Evolutionary conservation across 2,888 invertebrate species (phyloP), one percentile per base, ranked within the genome.

Genomic region (Cyrtodaria siliqua): DNA sequence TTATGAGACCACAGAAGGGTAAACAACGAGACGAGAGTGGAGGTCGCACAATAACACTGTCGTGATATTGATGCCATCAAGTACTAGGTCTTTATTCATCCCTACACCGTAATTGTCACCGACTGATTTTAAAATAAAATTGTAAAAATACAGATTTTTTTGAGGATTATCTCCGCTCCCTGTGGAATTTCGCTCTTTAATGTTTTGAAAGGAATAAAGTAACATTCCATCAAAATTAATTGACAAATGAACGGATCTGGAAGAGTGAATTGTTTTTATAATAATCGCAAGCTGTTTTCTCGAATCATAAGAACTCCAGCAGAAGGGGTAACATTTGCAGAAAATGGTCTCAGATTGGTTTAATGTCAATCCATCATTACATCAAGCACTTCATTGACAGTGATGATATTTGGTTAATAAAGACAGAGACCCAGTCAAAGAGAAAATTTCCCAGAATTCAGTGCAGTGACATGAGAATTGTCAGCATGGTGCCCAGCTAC

Each of bases 371-470:
- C 73, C 61, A 73, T 73, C 78, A 69, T 64, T 55, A 40, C 52
- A 69, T 78, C 73, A 78, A 78, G 78, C 78, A 78, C 69, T 57
- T 64, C 50, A 55, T 50, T 73, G 78, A 78, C 78, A 63, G 16
- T 38, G 69, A 73, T 64, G 64, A 66, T 69, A 73, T 60, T 57
- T 33, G 56, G 38, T 14, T 56, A 33, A 56, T 56, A 56, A 40
- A 29, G 38, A 23, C 29, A 20, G 44, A 42, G 59, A 42, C 20
- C 23, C 59, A 56, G 56, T 56, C 56, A 6, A 56, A 38, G 44
- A 38, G 40, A 38, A 12, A 18, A 44, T 44, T 18, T 44, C 44
- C 44, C 44, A 44, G 44, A 44, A 44, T 44, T 16, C 44, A 44
- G 4, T 44, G 44, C 6, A 9, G n/a, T 44, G 4, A 16, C 40